Evolutionary conservation across 2,888 invertebrate species (phyloP).

Genomic region (Lydus trimaculatus): DNA sequence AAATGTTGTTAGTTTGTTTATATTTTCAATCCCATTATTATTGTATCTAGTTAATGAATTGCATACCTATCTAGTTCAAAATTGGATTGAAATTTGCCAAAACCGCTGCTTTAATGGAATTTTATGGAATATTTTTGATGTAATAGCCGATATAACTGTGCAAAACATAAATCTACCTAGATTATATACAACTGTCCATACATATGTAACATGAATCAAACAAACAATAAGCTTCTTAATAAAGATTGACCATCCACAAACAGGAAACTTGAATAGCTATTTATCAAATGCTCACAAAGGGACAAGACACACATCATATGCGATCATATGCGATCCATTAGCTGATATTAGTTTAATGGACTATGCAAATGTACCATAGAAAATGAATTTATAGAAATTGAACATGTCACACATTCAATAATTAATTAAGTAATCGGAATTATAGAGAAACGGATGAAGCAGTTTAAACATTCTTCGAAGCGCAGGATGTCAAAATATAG

Average conservation of each 20-base stretch:
- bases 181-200: neutral
- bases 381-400: too few relatives aligned
- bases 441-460: too few relatives aligned
- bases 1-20: neutral
- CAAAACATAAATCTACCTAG: neutral
- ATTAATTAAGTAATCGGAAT: too few relatives aligned
- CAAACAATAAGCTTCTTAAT: constrained; percentile 38
- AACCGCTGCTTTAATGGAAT: too few relatives aligned
- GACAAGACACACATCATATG: constrained; percentile 31
- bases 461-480: too few relatives aligned
- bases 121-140: neutral
- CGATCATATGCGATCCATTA: constrained; percentile 36
- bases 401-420: too few relatives aligned
- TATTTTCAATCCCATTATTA: neutral
- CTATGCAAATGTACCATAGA: too few relatives aligned
- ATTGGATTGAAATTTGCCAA: too few relatives aligned
- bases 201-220: constrained; percentile 15
- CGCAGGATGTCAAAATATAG: too few relatives aligned
- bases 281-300: constrained; percentile 36
- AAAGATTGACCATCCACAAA: constrained; percentile 36
- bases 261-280: constrained; percentile 36
- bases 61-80: too few relatives aligned
- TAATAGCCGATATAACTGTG: too few relatives aligned
- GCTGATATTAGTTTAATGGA: constrained; percentile 24
- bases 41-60: neutral